Evolutionary conservation across 2,797 vertebrate genomes (phyloP), one percentile per base, ranked within the genome.

Genomic region (Pempheris klunzingeri): DNA sequence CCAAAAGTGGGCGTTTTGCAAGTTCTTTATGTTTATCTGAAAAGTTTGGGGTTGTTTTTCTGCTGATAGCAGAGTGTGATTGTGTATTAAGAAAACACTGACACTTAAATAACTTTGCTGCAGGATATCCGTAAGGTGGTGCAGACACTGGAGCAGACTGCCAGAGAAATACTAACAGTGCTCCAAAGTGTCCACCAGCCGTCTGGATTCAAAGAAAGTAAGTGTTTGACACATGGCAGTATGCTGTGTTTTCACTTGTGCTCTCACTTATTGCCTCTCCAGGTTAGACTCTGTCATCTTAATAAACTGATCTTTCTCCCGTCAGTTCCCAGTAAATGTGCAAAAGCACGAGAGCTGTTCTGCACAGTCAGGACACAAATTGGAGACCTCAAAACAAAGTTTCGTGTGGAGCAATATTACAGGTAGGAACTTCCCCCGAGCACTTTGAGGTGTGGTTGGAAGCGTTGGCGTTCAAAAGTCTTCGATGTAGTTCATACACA

Each of bases 121-220:
- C 55, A 99, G 98, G 98, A 99, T 71, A 99, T 99, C 78, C 95
- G 97, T 61, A 98, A 97, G 90, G 97, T 97, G 82, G 98, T 99
- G 64, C 98, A 99, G 93, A 79, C 81, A 36, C 74, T 99, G 90
- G 98, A 99, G 91, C 98, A 99, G 93, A 97, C 96, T 0, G 97
- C 98, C 24, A 96, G 98, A 79, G 98, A 99, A 92, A 97, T 97
- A 64, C 94, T 99, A 0, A 99, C 98, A 10, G 87, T 99, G 5
- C 95, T 99, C 58, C 98, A 99, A 86, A 97, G 97, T 57, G 98
- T 99, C 72, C 98, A 99, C 90, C 98, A 99, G 26, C 96, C 97
- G 6, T 84, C 93, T 54, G 98, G 98, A 59, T 97, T 99, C 90
- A 98, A 97, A 92, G 96, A 97, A 88, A 98, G 98, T 99, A 92